Evolutionary conservation across 2,888 invertebrate genomes (phyloP), one percentile per base, ranked within the genome.

Genomic region (Tiliacea citrago): DNA sequence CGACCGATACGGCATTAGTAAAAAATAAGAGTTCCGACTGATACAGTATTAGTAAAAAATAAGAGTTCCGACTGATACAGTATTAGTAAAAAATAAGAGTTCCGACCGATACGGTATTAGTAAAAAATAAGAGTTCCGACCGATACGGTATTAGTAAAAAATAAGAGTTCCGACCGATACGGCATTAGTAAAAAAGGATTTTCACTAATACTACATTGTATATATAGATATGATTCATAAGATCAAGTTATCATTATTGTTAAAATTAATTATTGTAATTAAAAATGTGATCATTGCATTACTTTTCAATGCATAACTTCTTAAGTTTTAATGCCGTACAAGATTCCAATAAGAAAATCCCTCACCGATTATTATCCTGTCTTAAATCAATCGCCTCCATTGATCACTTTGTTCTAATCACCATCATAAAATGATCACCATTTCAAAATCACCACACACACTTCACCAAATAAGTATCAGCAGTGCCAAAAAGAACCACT

Each of bases 301-400:
- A 2, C 29, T 29, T 29, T 39, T 39, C 13, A 49, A 24, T 6
- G 16, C 10, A 5, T 24, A 9, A 7, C 7, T 16, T 18, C 12
- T 16, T 35, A 24, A 18, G 24, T 39, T 51, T 55, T 2, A 53
- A 62, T 29, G 0, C 21, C n/a, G 29, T 53, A 79, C 58, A 79
- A 77, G 91, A 93, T 91, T 93, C 93, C 65, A 89, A 92, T 91
- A 88, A 91, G 91, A 91, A 87, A 58, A 1, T 0, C 51, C 70
- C 90, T 93, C 85, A 95, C 95, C 94, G 90, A 87, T 88, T 89
- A 83, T 88, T 90, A 66, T 90, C 88, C 67, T 89, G 88, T 77
- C 91, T 91, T 16, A 93, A 88, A 85, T 94, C 94, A 66, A 92
- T 90, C 60, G 91, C 90, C 77, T 92, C 93, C 86, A 88, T 86